A percentile compares a stretch with the other conserved stretches of the same genome.
Evolutionary conservation across 2,888 invertebrate genomes (phyloP).

Genomic region (Sturmia bella): DNA sequence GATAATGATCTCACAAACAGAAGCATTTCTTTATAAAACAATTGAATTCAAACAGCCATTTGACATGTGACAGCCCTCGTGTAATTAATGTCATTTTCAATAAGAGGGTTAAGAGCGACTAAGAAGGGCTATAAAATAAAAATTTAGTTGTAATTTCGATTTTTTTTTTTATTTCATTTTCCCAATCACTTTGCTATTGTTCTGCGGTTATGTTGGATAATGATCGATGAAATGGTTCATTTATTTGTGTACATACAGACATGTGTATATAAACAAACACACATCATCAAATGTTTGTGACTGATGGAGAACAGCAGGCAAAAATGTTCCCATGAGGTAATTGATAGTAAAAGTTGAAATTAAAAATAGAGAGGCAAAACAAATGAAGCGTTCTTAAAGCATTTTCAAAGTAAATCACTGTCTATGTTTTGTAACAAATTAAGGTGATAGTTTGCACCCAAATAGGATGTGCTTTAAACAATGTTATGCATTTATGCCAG

Average conservation of each 20-base stretch:
- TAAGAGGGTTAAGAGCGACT: slow-evolving; percentile 39
- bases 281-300: background rate
- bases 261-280: slow-evolving; percentile 26
- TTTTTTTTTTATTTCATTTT: background rate
- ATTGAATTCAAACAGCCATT: slow-evolving; percentile 6
- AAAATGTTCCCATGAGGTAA: slow-evolving; percentile 47
- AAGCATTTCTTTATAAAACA: background rate
- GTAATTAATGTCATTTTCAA: background rate
- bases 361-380: slow-evolving; percentile 9
- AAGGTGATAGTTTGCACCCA: slow-evolving; percentile 25
- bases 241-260: no score
- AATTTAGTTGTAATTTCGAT: slow-evolving; percentile 5
- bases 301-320: slow-evolving; percentile 16
- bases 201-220: slow-evolving; percentile 50
- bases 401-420: background rate
- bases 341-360: slow-evolving; percentile 17
- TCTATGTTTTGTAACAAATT: slow-evolving; percentile 20
- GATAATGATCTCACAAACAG: background rate
- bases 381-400: slow-evolving; percentile 12
- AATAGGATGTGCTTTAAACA: no score
- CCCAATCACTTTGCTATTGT: slow-evolving; percentile 8
- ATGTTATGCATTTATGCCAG: no score
- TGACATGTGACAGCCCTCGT: slow-evolving; percentile 43
- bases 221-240: slow-evolving; percentile 52
- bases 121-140: slow-evolving; percentile 20